Evolutionary conservation across 2,888 invertebrate species (phyloP).

Genomic region (Candidula unifasciata): DNA sequence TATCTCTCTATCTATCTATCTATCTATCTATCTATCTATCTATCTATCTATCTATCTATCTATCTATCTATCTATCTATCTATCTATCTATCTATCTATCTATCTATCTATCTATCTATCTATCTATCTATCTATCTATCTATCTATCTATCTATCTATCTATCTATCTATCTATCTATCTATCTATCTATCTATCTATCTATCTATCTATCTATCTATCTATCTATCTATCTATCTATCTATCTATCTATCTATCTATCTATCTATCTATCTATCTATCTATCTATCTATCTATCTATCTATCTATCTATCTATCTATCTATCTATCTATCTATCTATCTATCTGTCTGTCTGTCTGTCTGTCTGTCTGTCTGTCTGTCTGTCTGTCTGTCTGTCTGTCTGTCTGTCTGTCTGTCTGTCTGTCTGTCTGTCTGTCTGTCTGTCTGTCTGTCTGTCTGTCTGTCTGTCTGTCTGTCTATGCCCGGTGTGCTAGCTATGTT

Average conservation of each 20-base stretch:
- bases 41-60: too few relatives aligned
- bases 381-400: constrained; percentile 14
- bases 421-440: constrained; percentile 33
- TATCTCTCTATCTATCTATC: too few relatives aligned
- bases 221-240: background rate
- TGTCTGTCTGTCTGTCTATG: constrained; percentile 5
- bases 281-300: constrained; percentile 1
- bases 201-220: too few relatives aligned
- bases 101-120: too few relatives aligned
- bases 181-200: too few relatives aligned
- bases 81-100: too few relatives aligned
- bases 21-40: too few relatives aligned
- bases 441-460: constrained; percentile 22
- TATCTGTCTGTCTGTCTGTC: background rate
- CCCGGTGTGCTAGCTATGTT: too few relatives aligned
- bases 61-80: too few relatives aligned
- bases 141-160: too few relatives aligned
- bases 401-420: constrained; percentile 4
- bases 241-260: background rate
- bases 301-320: constrained; percentile 1
- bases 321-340: constrained; percentile 1
- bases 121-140: too few relatives aligned
- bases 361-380: background rate
- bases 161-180: too few relatives aligned
- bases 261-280: constrained; percentile 1